Conservation (phyloP, 2,888 invertebrate species). For the Gerris lacustris region DNA sequence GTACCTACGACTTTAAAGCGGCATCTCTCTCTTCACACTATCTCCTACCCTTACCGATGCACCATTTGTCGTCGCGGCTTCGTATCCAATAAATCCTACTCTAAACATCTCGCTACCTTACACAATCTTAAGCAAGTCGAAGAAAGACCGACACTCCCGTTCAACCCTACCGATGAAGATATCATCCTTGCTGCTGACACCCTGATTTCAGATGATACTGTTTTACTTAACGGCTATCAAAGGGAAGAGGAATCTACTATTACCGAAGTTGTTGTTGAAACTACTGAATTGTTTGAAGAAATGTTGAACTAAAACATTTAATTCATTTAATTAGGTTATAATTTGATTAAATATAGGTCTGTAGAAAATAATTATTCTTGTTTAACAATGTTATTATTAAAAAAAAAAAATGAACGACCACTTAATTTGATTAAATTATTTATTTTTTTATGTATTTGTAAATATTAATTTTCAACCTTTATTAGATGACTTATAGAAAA, state of each 20-base stretch:
- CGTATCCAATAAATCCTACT: slow-evolving; percentile 21
- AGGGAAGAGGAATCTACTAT: slow-evolving; percentile 16
- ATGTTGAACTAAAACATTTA: slow-evolving; percentile 11
- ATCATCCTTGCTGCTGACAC: slow-evolving; percentile 26
- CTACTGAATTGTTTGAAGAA: slow-evolving; percentile 26
- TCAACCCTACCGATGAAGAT: slow-evolving; percentile 26
- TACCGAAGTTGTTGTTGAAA: slow-evolving; percentile 26
- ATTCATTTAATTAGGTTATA: no score
- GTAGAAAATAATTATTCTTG: no score
- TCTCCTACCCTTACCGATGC: slow-evolving; percentile 19
- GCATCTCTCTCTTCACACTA: slow-evolving; percentile 19
- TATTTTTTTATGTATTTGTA: no score
- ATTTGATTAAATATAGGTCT: no score
- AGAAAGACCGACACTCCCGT: slow-evolving; percentile 20
- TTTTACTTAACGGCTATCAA: slow-evolving; percentile 24
- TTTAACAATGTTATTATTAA: no score
- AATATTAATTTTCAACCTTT: no score
- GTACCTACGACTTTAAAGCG: slow-evolving; percentile 21
- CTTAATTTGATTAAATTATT: no score
- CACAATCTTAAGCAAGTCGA: slow-evolving; percentile 15
- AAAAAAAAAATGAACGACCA: no score
- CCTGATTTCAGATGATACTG: slow-evolving; percentile 23
- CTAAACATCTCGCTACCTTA: slow-evolving; percentile 20
- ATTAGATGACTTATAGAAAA: no score
- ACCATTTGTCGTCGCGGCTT: slow-evolving; percentile 23